phyloP scores from a whole-genome alignment of 2,113 vertebrate genomes.

The Ailurus styani region DNA sequence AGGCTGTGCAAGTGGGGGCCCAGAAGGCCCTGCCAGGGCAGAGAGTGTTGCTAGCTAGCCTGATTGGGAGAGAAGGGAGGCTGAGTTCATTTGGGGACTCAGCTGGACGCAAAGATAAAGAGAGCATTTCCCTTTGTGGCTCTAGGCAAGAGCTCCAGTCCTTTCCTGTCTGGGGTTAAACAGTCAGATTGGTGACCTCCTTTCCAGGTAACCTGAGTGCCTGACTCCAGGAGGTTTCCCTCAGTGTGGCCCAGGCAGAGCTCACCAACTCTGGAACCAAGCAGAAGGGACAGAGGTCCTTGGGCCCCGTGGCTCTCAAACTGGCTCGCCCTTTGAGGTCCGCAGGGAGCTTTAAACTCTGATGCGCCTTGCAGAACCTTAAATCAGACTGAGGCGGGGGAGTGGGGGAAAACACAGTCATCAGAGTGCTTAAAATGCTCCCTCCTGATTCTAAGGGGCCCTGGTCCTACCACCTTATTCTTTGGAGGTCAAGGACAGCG shows the following conservation, averaged over 20 bases:
- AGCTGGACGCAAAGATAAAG: background rate
- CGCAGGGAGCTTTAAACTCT: background rate
- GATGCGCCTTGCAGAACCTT: background rate
- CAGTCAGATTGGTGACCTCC: constrained; percentile 44
- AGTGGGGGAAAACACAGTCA: background rate
- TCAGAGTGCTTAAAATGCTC: background rate
- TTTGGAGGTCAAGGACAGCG: background rate
- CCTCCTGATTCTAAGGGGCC: too few species aligned
- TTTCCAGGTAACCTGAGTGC: constrained; percentile 52
- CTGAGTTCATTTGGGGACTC: constrained; percentile 17
- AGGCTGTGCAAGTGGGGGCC: background rate
- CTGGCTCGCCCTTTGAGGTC: background rate
- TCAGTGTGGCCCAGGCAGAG: background rate
- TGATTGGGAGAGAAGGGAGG: background rate
- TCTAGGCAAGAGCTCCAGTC: background rate
- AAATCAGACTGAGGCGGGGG: background rate
- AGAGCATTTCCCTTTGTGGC: background rate
- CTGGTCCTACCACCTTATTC: background rate
- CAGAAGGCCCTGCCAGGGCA: background rate
- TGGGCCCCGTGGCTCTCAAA: background rate
- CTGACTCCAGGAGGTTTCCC: background rate
- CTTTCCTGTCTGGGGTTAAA: background rate
- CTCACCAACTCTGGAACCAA: background rate
- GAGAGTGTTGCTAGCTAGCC: background rate
- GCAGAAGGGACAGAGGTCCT: background rate